Evolutionary conservation across 2,888 invertebrate species (phyloP).

Genomic region (Tetrapedia diversipes): DNA sequence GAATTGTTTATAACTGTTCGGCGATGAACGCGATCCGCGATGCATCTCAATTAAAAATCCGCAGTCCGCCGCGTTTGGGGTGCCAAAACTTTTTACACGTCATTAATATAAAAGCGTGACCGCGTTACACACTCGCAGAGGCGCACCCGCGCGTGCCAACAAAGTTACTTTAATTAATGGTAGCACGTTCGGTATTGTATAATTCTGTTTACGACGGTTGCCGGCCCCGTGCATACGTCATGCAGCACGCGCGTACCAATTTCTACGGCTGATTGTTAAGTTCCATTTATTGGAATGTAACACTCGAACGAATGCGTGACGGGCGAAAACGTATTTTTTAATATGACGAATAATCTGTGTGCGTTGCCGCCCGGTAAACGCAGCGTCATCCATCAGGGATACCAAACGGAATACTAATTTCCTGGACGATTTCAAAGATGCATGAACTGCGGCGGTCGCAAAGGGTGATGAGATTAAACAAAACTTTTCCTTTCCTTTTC

Average conservation of each 20-base stretch:
- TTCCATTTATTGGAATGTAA: constrained; percentile 73
- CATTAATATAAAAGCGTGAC: constrained; percentile 66
- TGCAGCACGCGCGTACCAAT: constrained; percentile 53
- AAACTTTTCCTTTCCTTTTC: background rate
- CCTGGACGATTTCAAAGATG: constrained; percentile 49
- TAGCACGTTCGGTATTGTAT: constrained; percentile 68
- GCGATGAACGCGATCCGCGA: constrained; percentile 21
- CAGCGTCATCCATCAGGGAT: constrained; percentile 63
- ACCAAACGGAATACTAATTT: constrained; percentile 61
- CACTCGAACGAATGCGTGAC: constrained; percentile 59
- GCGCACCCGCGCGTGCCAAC: constrained; percentile 50
- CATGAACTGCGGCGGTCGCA: background rate
- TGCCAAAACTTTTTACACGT: constrained; percentile 66
- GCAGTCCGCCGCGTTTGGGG: constrained; percentile 48
- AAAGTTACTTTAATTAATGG: constrained; percentile 72
- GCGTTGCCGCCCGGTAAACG: constrained; percentile 57
- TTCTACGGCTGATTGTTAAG: constrained; percentile 71
- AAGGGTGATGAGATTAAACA: constrained; percentile 2
- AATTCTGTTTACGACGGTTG: constrained; percentile 68
- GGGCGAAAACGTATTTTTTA: constrained; percentile 68
- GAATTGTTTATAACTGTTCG: constrained; percentile 42
- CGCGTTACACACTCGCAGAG: constrained; percentile 30
- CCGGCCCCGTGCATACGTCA: constrained; percentile 46
- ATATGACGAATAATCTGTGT: constrained; percentile 66
- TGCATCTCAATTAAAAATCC: constrained; percentile 67